Conservation (phyloP, 2,888 invertebrate genomes). For the Xanthorhoe spadicearia region DNA sequence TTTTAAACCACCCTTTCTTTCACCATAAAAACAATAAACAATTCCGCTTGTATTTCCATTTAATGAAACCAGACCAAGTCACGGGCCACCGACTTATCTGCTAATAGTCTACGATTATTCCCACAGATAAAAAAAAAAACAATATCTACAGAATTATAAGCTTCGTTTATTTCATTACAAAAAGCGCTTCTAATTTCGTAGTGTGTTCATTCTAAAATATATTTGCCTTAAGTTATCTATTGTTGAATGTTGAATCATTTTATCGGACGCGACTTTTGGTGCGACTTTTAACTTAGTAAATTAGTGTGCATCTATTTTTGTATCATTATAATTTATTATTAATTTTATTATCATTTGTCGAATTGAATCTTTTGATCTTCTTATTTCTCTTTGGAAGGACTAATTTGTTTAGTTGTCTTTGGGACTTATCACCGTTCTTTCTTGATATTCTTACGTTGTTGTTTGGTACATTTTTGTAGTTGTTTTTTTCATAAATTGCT, state of each 20-base stretch:
- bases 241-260: background rate
- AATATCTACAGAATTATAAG: conserved; percentile 26
- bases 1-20: background rate
- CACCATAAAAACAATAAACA: background rate
- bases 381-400: too few relatives aligned
- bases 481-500: too few relatives aligned
- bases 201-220: conserved; percentile 34
- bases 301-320: too few relatives aligned
- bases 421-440: too few relatives aligned
- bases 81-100: background rate
- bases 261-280: conserved; percentile 8
- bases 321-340: too few relatives aligned
- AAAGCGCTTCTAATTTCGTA: conserved; percentile 31
- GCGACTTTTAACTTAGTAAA: background rate
- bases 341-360: too few relatives aligned
- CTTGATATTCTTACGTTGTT: too few relatives aligned
- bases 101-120: conserved; percentile 10
- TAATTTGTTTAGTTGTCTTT: too few relatives aligned
- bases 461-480: too few relatives aligned
- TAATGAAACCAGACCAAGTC: background rate
- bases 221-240: conserved; percentile 28
- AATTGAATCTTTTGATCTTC: too few relatives aligned
- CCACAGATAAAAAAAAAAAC: conserved; percentile 24
- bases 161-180: conserved; percentile 34
- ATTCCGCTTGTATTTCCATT: background rate